Base-by-base conservation (phyloP, 2,113 vertebrate genomes). In the Gobiocypris rarus region DNA sequence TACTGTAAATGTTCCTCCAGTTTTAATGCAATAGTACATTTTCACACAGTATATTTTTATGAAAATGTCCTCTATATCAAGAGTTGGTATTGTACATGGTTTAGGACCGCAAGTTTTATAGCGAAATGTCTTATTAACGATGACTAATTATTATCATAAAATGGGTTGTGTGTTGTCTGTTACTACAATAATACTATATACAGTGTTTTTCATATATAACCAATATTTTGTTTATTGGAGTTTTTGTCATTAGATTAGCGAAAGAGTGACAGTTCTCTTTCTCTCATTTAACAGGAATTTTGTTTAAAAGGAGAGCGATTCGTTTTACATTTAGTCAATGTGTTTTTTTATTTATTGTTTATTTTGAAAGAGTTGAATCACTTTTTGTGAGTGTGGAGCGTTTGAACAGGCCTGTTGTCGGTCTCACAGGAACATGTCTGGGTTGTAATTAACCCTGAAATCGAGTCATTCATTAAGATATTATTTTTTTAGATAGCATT, bases 1-100 rank as follows among this genome's bases (percentile, higher is more conserved):
- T 92, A 90, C 90, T 92, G 56, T 87, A 41, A 90, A 91, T 92
- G 88, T 91, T 90, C 11, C 10, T 71, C 38, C 69, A 71, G 38
- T 71, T 74, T 81, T 19, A 70, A 54, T 70, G 61, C 79, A 81
- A 38, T 54, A 69, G 79, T 38, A 41, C 48, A 8, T 54, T 81
- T 81, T 81, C 78, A 50, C 9, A 67, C 59, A 81, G 38, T 81
- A 65, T 81, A 81, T 81, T 81, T 81, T 81, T 81, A 81, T 81
- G 59, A 81, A 81, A 9, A 48, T 45, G 43, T 59, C 58, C 56
- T n/a, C 43, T 81, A 81, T 50, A 81, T 67, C 26, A 19, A 59
- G 54, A 81, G 17, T 69, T 81, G 52, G 79, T 56, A 38, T 17
- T 70, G 48, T 81, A 70, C 17, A 70, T 81, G 24, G 48, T 38